Conservation (phyloP, 2,113 vertebrate species). For the Callopanchax toddi region DNA sequence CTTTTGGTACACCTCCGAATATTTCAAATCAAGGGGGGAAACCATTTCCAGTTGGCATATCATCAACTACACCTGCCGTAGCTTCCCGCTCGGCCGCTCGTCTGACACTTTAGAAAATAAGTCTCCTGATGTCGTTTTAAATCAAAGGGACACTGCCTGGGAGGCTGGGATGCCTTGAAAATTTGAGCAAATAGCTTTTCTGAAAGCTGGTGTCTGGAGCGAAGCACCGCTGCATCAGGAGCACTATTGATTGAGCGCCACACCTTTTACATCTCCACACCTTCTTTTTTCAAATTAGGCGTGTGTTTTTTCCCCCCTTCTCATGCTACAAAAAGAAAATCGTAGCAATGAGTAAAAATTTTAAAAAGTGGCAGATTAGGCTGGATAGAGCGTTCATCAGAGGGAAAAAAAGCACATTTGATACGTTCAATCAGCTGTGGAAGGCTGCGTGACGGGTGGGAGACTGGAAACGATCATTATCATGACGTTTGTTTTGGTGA, state of each 20-base stretch:
- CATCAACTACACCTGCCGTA: constrained; percentile 73
- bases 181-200: constrained; percentile 64
- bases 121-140: constrained; percentile 70
- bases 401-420: constrained; percentile 23
- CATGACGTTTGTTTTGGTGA: constrained; percentile 73
- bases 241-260: constrained; percentile 49
- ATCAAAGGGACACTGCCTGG: constrained; percentile 68
- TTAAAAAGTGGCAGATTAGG: constrained; percentile 46
- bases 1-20: constrained; percentile 68
- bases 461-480: constrained; percentile 73
- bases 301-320: constrained; percentile 23
- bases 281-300: constrained; percentile 23
- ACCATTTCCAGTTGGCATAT: constrained; percentile 75
- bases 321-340: constrained; percentile 16
- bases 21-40: constrained; percentile 74
- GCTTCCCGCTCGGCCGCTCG: constrained; percentile 68
- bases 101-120: constrained; percentile 77
- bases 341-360: constrained; percentile 25
- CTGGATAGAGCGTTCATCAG: constrained; percentile 50
- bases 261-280: constrained; percentile 17
- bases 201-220: constrained; percentile 45
- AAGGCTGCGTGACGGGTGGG: constrained; percentile 54
- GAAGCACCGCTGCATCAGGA: constrained; percentile 40
- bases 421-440: constrained; percentile 55
- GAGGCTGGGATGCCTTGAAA: constrained; percentile 61